Conservation (phyloP, 1,140 invertebrate species). For the Matsumurasca onukii region DNA sequence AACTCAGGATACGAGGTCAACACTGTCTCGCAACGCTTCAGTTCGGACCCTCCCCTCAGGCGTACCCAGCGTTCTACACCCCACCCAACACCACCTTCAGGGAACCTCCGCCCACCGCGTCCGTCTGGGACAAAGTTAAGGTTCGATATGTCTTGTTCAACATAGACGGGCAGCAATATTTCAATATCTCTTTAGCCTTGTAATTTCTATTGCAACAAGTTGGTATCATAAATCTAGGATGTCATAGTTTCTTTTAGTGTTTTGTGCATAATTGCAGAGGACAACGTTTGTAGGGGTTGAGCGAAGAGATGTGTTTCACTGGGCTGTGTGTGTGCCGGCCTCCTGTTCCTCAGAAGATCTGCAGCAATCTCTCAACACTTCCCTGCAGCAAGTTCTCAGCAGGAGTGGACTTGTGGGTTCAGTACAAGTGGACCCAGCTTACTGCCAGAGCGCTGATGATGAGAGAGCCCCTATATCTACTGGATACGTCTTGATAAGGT, state of each 20-base stretch:
- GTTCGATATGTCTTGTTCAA: no score
- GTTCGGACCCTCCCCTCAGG: not conserved
- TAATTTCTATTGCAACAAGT: no score
- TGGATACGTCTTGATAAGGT: slow-evolving; percentile 10
- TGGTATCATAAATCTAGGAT: no score
- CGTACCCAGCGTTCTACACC: not conserved
- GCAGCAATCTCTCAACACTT: slow-evolving; percentile 50
- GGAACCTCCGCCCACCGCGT: not conserved
- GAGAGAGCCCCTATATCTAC: not conserved
- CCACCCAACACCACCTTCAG: slow-evolving; percentile 1
- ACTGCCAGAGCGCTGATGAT: slow-evolving; percentile 1
- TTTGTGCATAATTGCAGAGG: no score
- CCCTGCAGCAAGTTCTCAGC: slow-evolving; percentile 1
- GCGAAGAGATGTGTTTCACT: slow-evolving; percentile 44
- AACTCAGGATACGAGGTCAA: slow-evolving; percentile 10
- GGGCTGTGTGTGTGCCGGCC: slow-evolving; percentile 60
- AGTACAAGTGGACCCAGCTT: not conserved
- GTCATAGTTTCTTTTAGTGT: no score
- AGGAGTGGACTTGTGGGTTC: slow-evolving; percentile 4
- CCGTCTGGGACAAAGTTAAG: slow-evolving; percentile 30
- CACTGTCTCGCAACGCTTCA: slow-evolving; percentile 30
- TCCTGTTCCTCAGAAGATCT: slow-evolving; percentile 56
- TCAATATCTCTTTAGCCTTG: no score
- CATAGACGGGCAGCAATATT: no score
- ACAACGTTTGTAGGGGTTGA: slow-evolving; percentile 13